Percentiles rank a stretch among this genome's conserved stretches.
These are phyloP conservation scores for Synergus umbraculus DNA, from an alignment of 2,888 invertebrate genomes.

Conservation along the genomic window DNA sequence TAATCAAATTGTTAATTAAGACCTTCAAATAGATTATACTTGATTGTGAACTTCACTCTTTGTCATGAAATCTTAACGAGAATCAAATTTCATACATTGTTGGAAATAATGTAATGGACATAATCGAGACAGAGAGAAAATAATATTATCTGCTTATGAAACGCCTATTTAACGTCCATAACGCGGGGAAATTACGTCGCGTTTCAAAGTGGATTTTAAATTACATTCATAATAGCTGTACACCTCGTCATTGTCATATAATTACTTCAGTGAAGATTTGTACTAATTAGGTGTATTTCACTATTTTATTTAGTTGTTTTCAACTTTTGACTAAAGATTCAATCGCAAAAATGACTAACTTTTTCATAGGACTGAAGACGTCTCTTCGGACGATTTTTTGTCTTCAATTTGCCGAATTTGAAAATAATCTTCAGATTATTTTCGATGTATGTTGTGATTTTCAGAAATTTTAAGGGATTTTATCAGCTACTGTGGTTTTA, in stretches of 20 bases:
- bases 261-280: neutral
- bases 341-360: too few relatives aligned
- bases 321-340: too few relatives aligned
- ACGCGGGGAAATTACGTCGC: constrained; percentile 12
- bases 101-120: neutral
- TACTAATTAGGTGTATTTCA: neutral
- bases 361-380: too few relatives aligned
- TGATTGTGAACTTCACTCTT: neutral
- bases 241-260: neutral
- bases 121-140: neutral
- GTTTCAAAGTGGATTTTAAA: constrained; percentile 38
- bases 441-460: too few relatives aligned
- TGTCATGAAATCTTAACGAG: neutral
- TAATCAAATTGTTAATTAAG: neutral
- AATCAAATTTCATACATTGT: neutral
- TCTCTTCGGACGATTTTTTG: too few relatives aligned
- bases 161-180: neutral
- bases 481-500: too few relatives aligned
- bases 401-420: too few relatives aligned
- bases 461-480: too few relatives aligned
- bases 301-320: too few relatives aligned
- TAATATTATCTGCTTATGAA: constrained; percentile 6
- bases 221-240: constrained; percentile 16
- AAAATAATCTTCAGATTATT: too few relatives aligned
- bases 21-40: neutral